Conservation (phyloP, 1,140 invertebrate species). For the Drosophila rhopaloa region DNA sequence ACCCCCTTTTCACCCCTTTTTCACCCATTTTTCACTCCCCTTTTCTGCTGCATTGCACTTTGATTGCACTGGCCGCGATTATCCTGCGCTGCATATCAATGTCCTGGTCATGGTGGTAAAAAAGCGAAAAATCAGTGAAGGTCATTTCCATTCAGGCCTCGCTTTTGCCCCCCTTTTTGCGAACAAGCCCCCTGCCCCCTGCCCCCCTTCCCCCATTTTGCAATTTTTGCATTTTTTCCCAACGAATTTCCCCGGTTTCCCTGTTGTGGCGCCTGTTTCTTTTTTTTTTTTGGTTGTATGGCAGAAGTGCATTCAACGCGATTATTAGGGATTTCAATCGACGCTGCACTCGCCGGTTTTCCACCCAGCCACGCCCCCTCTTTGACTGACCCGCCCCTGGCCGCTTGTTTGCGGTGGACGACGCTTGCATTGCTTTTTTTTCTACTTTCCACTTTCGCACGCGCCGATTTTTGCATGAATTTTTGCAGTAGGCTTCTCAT, state of each 20-base stretch:
- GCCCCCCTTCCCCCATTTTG: not conserved
- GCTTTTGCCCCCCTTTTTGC: not conserved
- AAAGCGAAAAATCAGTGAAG: constrained; percentile 65
- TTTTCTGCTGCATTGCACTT: constrained; percentile 63
- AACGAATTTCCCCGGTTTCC: constrained; percentile 15
- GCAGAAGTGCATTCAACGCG: constrained; percentile 73
- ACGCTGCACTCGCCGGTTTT: constrained; percentile 61
- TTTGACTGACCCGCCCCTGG: constrained; percentile 9
- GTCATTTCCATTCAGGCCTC: constrained; percentile 65
- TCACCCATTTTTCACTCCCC: not conserved
- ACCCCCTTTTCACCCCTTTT: not conserved
- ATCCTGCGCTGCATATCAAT: constrained; percentile 79
- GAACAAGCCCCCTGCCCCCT: too few species aligned
- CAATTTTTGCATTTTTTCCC: constrained; percentile 75
- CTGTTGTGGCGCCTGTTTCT: not conserved
- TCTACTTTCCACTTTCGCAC: constrained; percentile 30
- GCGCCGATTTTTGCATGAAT: constrained; percentile 74
- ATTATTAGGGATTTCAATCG: constrained; percentile 82
- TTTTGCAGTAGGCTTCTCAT: constrained; percentile 67
- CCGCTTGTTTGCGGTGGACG: constrained; percentile 73
- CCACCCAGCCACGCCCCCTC: not conserved
- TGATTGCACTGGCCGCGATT: constrained; percentile 77
- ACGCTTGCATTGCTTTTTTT: constrained; percentile 64
- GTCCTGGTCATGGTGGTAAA: constrained; percentile 44
- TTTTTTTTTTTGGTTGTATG: constrained; percentile 15